Evolutionary conservation across 2,888 invertebrate genomes (phyloP), one percentile per base, ranked within the genome.

Genomic region (Plagiodera versicolora): DNA sequence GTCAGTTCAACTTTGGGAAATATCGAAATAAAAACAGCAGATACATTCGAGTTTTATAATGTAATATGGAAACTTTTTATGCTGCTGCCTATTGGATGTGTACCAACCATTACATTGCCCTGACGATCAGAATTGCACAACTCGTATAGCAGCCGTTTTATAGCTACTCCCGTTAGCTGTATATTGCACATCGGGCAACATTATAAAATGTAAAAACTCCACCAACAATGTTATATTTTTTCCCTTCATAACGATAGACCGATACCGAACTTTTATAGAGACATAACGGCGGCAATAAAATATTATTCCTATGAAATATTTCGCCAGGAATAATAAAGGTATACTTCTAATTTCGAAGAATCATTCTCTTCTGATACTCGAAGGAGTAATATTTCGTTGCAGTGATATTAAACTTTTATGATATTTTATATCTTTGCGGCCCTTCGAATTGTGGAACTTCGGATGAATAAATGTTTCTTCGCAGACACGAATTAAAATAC

Each of bases 201-300:
- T 77, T 77, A 78, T 77, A 77, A 77, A 77, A 76, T 77, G 77
- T 77, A 77, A 77, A 77, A 77, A 78, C 76, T 75, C 74, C 39
- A 14, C 76, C 75, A 71, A 78, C 78, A 76, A 74, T 77, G 77
- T 78, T 75, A 71, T 69, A 74, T 74, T 75, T 72, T 70, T 72
- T 72, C 71, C 71, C 70, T 69, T 39, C 39, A 39, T 39, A 39
- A 39, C 39, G 71, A 72, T 70, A 68, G 70, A 69, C 71, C 70
- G 66, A 70, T 69, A 64, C 64, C 68, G 70, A 75, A 75, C 70
- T 76, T 77, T 77, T 77, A 77, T 77, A 74, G 76, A 67, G 64
- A 35, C 68, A 73, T 75, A 74, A 74, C 72, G 61, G 65, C 53
- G 66, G 75, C 72, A 74, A 74, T 77, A 75, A 77, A 76, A 74